Base-by-base conservation (phyloP, 2,113 vertebrate species). In the Phycodurus eques region DNA sequence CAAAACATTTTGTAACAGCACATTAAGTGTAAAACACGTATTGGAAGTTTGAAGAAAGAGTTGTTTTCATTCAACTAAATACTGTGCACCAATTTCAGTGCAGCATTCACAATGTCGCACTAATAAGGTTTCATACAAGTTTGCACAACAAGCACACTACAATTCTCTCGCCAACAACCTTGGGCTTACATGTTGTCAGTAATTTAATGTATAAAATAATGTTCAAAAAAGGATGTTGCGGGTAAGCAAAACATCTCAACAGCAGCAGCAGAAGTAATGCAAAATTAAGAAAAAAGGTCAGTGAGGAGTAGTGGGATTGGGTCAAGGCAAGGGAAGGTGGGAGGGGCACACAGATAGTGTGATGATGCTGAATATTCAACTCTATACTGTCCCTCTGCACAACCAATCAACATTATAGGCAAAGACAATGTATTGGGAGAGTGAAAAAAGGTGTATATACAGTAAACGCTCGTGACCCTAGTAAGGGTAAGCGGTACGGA, bases 251-350 rank as follows among this genome's bases (percentile, higher is more conserved):
- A 87, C 22, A 22, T 71, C 27, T 79, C n/a, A 75, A 81, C 73
- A 82, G 70, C 77, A 82, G 67, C 77, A 69, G 71, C 76, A 82
- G 65, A 73, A 67, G 75, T 64, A 64, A 85, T 87, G 84, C 78
- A 88, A 85, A 90, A n/a, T n/a, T 76, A 70, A 79, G 76, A 27
- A 27, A 70, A 83, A 78, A 83, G 86, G 86, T 87, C 80, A 87
- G 69, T 71, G 81, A 83, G 70, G 72, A 75, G 71, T 46, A 74
- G 60, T 76, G 47, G 59, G 71, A 73, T 53, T 57, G n/a, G 35
- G 42, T 71, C 27, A 46, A 60, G 33, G 66, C 20, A 73, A 44
- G 68, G 70, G 67, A 59, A 59, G 9, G 57, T 60, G 57, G 57
- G 57, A 60, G 57, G 57, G 57, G 73, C 64, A 85, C 60, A 76